Evolutionary conservation across 1,140 invertebrate species (phyloP), one percentile per base, ranked within the genome.

Genomic region (Eriosoma lanigerum): DNA sequence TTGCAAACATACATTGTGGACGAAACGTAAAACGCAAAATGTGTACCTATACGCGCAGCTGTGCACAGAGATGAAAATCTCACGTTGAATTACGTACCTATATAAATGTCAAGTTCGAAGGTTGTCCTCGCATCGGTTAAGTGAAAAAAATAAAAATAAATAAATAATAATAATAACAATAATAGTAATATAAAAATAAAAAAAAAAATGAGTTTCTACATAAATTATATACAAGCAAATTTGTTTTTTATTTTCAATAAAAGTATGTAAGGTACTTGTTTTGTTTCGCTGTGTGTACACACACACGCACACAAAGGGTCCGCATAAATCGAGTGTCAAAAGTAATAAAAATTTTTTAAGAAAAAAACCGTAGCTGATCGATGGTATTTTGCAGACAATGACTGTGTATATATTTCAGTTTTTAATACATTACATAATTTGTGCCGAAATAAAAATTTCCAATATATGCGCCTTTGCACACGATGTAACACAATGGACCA

Each of bases 51-150:
- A n/a, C n/a, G n/a, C n/a, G n/a, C n/a, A n/a, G 32, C n/a, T 1
- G 29, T 12, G 29, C 19, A 38, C 68, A 32, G 19, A 73, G 54
- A 76, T 58, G 73, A 76, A 76, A 76, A 76, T 76, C 73, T 68
- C 46, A 68, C 75, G 38, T 78, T 62, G 56, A 78, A 78, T 78
- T 78, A 78, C 56, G 38, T 62, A 78, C 54, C 32, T 48, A 62
- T 60, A 78, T 78, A 78, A 78, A 78, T 78, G 75, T 78, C 75
- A 78, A 78, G 75, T 78, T 78, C 75, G 75, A 78, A 78, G 75
- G 75, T 62, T 78, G 56, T 76, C 32, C 50, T 76, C 52, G 73
- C n/a, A 44, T 60, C 52, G 38, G 38, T 78, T 56, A 75, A 75
- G 21, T 26, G 52, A 38, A 44, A 48, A 46, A 78, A 76, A 75